Conservation (phyloP, 2,888 invertebrate species). For the Chelonus formosanus region DNA sequence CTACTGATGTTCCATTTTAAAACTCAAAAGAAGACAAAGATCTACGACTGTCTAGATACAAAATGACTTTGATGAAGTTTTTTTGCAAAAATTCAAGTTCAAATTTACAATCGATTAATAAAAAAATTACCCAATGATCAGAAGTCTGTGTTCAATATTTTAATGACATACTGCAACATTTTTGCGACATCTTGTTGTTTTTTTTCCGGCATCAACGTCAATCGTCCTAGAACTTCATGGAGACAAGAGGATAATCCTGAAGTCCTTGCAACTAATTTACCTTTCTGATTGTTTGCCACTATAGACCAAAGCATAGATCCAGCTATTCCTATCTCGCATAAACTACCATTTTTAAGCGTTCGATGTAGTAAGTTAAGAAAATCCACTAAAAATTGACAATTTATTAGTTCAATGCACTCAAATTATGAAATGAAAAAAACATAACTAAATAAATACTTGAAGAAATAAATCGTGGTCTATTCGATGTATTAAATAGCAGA, state of each 20-base stretch:
- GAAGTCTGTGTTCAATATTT: conserved; percentile 49
- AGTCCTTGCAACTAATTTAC: conserved; percentile 68
- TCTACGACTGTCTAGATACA: no score
- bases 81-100: no score
- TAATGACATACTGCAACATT: conserved; percentile 56
- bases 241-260: conserved; percentile 66
- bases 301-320: conserved; percentile 74
- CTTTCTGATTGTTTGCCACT: conserved; percentile 76
- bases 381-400: conserved; percentile 60
- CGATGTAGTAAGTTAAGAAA: conserved; percentile 66
- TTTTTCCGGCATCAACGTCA: conserved; percentile 50
- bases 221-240: conserved; percentile 65
- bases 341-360: conserved; percentile 63
- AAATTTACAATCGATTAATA: conserved; percentile 1
- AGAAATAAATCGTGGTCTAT: conserved; percentile 67
- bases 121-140: conserved; percentile 26
- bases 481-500: conserved; percentile 68
- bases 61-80: no score
- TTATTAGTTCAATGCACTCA: background rate
- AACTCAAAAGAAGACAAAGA: no score
- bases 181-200: conserved; percentile 53
- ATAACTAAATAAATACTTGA: conserved; percentile 60
- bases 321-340: conserved; percentile 65
- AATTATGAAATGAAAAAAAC: conserved; percentile 3
- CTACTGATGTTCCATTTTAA: no score